Evolutionary conservation across 2,888 invertebrate species (phyloP), one percentile per base, ranked within the genome.

Genomic region (Caenorhabditis doughertyi): DNA sequence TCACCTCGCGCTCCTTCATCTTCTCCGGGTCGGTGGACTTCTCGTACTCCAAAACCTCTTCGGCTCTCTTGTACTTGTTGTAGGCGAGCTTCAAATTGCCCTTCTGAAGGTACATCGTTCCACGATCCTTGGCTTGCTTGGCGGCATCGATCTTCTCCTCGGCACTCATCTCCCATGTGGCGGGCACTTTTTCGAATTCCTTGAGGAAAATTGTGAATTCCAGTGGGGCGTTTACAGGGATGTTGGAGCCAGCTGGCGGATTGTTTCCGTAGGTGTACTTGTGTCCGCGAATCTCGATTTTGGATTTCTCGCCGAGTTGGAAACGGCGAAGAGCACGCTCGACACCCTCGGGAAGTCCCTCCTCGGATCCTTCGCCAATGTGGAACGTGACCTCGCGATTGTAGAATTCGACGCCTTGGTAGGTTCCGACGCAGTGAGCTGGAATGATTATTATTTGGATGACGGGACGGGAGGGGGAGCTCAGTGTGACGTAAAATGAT

Each of bases 41-140:
- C 79, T 87, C 87, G 74, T 87, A 87, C 85, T 95, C 94, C 79
- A 96, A 91, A 87, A 94, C 94, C 0, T 94, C 93, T 9, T 94
- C 92, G 42, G 96, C 94, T 91, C 95, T 95, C 88, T 95, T 95
- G 92, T 98, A 98, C 94, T 96, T 95, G 92, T 95, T 96, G 60
- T 95, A 93, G 0, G 98, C 97, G 87, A 96, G 90, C 71, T 93
- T 92, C 89, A 94, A 95, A 23, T 83, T 79, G 23, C 79, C 77
- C 42, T 79, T 58, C 44, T 76, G 49, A 47, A 97, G 96, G 92
- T 96, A 97, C 60, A 94, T 94, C 0, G 96, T 97, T 56, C 97
- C 98, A 91, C 96, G 97, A 83, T 95, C 95, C 93, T 98, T 98
- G 84, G 94, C 95, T 16, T 95, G 93, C 92, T 95, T 95, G 0